A percentile compares a stretch with the other conserved stretches of the same genome.
phyloP scores from a whole-genome alignment of 2,888 invertebrate species.

The Ypsolopha sequella region DNA sequence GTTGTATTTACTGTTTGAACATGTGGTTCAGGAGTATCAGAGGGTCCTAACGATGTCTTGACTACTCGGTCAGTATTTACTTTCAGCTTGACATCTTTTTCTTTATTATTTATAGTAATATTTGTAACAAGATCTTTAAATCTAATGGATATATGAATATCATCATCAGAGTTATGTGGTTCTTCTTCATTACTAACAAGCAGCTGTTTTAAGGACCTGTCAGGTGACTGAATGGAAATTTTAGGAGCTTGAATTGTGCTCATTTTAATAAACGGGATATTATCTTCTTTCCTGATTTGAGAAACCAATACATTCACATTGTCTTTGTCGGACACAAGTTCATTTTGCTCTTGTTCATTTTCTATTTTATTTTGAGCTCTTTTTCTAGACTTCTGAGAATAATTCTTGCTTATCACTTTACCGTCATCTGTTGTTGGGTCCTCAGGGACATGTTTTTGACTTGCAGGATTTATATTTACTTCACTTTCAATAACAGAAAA shows the following conservation, averaged over 20 bases:
- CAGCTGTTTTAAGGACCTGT: too few species aligned
- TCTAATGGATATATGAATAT: slow-evolving; percentile 54
- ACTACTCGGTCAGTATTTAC: slow-evolving; percentile 41
- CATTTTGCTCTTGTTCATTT: background rate
- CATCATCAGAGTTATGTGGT: slow-evolving; percentile 20
- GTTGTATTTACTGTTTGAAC: background rate
- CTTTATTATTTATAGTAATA: slow-evolving; percentile 45
- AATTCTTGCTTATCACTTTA: too few species aligned
- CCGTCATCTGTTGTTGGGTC: too few species aligned
- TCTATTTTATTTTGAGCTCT: background rate
- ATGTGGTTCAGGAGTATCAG: slow-evolving; percentile 16
- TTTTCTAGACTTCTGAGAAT: background rate
- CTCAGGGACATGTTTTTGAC: background rate
- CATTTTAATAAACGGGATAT: slow-evolving; percentile 39
- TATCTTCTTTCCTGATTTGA: slow-evolving; percentile 5
- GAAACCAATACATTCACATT: background rate
- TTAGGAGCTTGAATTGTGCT: slow-evolving; percentile 20
- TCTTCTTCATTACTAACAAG: too few species aligned
- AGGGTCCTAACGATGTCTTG: slow-evolving; percentile 35
- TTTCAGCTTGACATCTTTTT: slow-evolving; percentile 43
- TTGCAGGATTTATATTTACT: background rate
- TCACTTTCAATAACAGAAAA: background rate
- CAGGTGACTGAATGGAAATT: background rate
- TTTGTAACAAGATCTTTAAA: slow-evolving; percentile 46
- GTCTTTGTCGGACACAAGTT: background rate